Evolutionary conservation across 1,140 invertebrate genomes (phyloP), one percentile per base, ranked within the genome.

Genomic region (Lordiphosa clarofinis): DNA sequence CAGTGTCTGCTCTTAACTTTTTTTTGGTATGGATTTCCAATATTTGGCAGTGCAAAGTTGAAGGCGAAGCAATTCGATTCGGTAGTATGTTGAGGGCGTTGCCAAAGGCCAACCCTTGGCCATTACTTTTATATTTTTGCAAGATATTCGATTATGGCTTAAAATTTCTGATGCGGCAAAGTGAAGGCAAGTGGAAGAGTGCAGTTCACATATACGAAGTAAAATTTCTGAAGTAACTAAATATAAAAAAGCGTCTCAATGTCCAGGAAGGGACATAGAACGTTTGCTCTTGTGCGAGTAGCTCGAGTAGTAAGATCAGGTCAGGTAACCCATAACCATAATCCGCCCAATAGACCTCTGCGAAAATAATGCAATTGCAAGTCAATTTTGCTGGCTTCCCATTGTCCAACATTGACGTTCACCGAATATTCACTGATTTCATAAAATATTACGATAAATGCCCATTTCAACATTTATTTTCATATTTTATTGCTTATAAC

Each of bases 381-480:
- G 28, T 38, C 47, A 58, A 53, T 50, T 19, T 35, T 46, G 19
- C 19, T 36, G 36, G 21, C 21, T 21, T 3, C 21, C 21, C 21
- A 21, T 21, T 21, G 21, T 21, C 3, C 24, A 43, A 13, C 13
- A 12, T 8, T 21, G 5, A 53, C 59, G 38, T 58, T 71, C 60
- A 71, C 56, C 61, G 66, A 66, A 67, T 73, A 70, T 75, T 82
- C 75, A 81, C 66, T 75, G 78, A 84, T 73, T 84, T 73, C 73
- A 57, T 78, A 84, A 84, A 84, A 84, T 84, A 84, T 84, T 76
- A 78, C 79, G 56, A 84, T 82, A 84, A 84, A 84, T 78, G 69
- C 65, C 61, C 65, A 63, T 73, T 62, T 78, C 50, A 73, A 58
- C 73, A 62, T 79, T 70, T 74, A 72, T 82, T 82, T 75, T 72